Percentiles rank a stretch among this genome's conserved stretches.
phyloP scores from a whole-genome alignment of 2,888 invertebrate genomes.

The Thymelicus sylvestris region DNA sequence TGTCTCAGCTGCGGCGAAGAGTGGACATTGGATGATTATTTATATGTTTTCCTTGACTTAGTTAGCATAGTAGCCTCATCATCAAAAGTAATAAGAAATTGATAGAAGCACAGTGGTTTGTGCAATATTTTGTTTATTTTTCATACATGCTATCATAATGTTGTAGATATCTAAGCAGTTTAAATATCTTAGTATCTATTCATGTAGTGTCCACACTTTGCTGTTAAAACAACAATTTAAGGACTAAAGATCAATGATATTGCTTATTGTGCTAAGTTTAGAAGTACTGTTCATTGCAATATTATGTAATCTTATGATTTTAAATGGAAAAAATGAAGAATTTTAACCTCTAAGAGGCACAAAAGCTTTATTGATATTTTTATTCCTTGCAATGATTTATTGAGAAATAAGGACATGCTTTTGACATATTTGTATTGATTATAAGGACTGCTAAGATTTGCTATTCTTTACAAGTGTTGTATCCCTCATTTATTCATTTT shows the following conservation, averaged over 20 bases:
- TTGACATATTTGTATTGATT: conserved; percentile 63
- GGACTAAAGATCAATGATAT: conserved; percentile 31
- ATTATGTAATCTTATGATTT: conserved; percentile 49
- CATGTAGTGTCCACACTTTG: conserved; percentile 24
- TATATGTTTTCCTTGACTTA: conserved; percentile 4
- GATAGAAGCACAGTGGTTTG: conserved; percentile 28
- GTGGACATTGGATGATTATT: conserved; percentile 25
- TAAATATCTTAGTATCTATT: background rate
- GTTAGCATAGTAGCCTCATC: conserved; percentile 7
- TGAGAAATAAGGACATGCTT: conserved; percentile 65
- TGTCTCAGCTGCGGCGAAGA: background rate
- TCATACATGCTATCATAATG: conserved; percentile 2
- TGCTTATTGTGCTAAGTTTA: conserved; percentile 48
- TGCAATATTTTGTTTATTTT: conserved; percentile 29
- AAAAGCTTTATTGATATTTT: conserved; percentile 51
- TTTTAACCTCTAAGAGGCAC: conserved; percentile 58
- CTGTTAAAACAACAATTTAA: conserved; percentile 17
- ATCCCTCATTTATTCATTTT: conserved; percentile 51
- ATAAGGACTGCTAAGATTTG: conserved; percentile 76
- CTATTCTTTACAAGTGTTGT: conserved; percentile 69
- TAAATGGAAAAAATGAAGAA: conserved; percentile 41
- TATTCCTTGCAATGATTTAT: conserved; percentile 51
- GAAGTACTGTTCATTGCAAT: conserved; percentile 59
- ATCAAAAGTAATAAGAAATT: conserved; percentile 15
- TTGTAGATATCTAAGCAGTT: conserved; percentile 3